Evolutionary conservation across 1,140 invertebrate species (phyloP).

Genomic region (Papilio polyxenes): DNA sequence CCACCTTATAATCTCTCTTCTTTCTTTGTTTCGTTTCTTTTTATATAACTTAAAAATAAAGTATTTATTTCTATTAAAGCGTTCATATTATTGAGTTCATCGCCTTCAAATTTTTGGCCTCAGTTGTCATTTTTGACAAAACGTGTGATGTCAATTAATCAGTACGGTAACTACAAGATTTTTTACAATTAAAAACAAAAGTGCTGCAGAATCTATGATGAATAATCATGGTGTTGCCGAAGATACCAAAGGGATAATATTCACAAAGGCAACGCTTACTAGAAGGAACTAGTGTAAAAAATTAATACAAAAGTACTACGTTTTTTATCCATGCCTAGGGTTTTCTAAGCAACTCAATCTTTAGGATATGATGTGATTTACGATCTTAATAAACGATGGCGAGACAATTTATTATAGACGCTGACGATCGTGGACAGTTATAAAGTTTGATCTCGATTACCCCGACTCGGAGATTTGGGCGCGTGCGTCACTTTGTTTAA

Average conservation of each 20-base stretch:
- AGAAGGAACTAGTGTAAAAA: neutral
- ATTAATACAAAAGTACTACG: neutral
- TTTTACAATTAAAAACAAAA: neutral
- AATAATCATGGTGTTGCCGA: neutral
- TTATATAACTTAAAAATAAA: neutral
- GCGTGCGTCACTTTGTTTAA: conserved; percentile 67
- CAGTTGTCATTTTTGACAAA: neutral
- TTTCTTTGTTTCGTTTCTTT: neutral
- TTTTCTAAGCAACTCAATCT: neutral
- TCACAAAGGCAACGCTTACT: too few relatives aligned
- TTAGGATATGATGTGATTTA: conserved; percentile 42
- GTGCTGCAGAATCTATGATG: neutral
- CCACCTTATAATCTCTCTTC: too few relatives aligned
- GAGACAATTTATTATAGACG: conserved; percentile 51
- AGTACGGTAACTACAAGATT: neutral
- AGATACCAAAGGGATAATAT: too few relatives aligned
- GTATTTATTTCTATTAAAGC: neutral
- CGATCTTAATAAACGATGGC: conserved; percentile 45
- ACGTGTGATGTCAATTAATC: neutral
- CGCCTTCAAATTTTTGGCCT: neutral
- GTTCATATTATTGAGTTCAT: neutral
- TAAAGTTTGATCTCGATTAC: conserved; percentile 64
- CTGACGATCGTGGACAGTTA: conserved; percentile 52
- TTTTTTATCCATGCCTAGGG: neutral
- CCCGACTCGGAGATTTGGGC: conserved; percentile 55